Percentiles rank a stretch among this genome's conserved stretches.
Evolutionary conservation across 2,888 invertebrate species (phyloP).

Genomic region (Mythimna vitellina): DNA sequence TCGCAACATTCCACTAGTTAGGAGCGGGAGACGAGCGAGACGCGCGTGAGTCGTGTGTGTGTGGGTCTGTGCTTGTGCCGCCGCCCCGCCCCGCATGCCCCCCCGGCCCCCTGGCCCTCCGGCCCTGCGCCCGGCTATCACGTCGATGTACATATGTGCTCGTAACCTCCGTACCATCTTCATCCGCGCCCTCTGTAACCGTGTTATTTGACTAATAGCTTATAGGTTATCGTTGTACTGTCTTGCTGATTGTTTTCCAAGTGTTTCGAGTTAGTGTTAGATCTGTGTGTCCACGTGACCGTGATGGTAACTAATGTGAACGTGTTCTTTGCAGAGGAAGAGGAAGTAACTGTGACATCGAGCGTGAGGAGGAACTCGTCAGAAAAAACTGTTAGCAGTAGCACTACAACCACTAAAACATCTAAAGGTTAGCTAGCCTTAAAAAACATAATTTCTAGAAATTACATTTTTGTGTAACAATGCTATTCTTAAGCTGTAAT

Average conservation of each 20-base stretch:
- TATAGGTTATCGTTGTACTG: conserved; percentile 82
- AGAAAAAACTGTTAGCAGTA: conserved; percentile 90
- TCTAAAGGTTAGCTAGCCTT: conserved; percentile 86
- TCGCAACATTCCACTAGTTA: conserved; percentile 87
- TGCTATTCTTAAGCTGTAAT: too few relatives aligned
- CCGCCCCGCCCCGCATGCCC: conserved; percentile 75
- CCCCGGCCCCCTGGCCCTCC: conserved; percentile 66
- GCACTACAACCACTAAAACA: conserved; percentile 90
- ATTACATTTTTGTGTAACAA: too few relatives aligned
- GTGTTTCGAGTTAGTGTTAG: conserved; percentile 77
- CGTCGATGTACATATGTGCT: conserved; percentile 82
- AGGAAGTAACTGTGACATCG: conserved; percentile 86
- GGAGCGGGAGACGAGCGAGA: conserved; percentile 86
- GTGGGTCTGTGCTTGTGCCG: conserved; percentile 86
- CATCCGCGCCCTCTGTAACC: conserved; percentile 82
- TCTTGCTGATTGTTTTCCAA: conserved; percentile 85
- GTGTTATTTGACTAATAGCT: conserved; percentile 90
- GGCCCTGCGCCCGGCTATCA: conserved; percentile 68
- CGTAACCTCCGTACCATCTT: conserved; percentile 81
- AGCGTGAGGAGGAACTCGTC: conserved; percentile 88
- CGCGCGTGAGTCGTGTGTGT: conserved; percentile 90
- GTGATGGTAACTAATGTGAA: conserved; percentile 25
- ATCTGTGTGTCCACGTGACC: conserved; percentile 17
- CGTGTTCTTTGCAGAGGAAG: conserved; percentile 82
- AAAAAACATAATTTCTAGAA: too few relatives aligned